Percentiles rank a stretch among this genome's conserved stretches.
Evolutionary conservation across 2,797 vertebrate genomes (phyloP).

Genomic region (Pangasius sanitwongsei): DNA sequence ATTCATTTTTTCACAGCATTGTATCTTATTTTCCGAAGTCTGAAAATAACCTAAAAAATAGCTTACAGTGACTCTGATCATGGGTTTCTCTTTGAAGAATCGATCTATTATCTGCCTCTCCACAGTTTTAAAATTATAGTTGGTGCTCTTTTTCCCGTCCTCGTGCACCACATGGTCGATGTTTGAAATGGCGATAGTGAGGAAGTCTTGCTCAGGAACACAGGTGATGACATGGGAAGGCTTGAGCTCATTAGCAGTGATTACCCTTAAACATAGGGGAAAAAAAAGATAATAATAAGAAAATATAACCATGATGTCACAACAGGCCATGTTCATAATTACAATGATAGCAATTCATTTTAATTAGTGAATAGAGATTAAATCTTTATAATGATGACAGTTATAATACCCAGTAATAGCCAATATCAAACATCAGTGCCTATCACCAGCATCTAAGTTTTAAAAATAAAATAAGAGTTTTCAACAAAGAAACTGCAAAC

Average conservation of each 20-base stretch:
- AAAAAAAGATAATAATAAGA: neutral
- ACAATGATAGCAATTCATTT: neutral
- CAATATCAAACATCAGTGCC: neutral
- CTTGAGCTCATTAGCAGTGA: slow-evolving; percentile 53
- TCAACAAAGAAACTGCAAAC: neutral
- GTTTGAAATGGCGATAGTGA: slow-evolving; percentile 56
- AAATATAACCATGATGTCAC: neutral
- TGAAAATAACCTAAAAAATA: neutral
- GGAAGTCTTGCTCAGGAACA: slow-evolving; percentile 47
- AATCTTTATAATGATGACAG: neutral
- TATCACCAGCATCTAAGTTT: neutral
- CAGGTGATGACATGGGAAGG: slow-evolving; percentile 50
- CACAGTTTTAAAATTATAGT: slow-evolving; percentile 54
- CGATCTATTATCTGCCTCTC: slow-evolving; percentile 55
- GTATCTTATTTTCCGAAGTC: neutral
- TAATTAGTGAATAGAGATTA: neutral
- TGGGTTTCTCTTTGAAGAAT: slow-evolving; percentile 58
- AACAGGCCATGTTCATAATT: neutral
- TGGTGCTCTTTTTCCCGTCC: slow-evolving; percentile 42
- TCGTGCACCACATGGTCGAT: slow-evolving; percentile 51
- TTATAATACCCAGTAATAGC: neutral
- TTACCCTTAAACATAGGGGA: slow-evolving; percentile 13
- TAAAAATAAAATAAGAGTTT: neutral
- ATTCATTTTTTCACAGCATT: neutral
- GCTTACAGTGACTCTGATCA: slow-evolving; percentile 50